These are phyloP conservation scores for Silurus asotus DNA, from an alignment of 2,113 vertebrate genomes.

Conservation along the genomic window DNA sequence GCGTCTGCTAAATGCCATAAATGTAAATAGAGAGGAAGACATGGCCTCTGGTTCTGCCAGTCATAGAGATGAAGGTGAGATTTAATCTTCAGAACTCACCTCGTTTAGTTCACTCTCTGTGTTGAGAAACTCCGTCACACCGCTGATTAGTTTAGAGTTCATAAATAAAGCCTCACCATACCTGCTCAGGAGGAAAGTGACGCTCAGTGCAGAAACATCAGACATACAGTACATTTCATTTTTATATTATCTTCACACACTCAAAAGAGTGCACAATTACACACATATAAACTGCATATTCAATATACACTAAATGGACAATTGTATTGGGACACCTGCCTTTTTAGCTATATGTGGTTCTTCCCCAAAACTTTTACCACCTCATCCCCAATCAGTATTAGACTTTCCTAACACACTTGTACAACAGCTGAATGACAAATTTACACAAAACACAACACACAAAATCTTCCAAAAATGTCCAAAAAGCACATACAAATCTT, in stretches of 20 bases:
- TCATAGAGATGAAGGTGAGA: background rate
- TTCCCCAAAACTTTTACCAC: too few species aligned
- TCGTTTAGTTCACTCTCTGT: conserved; percentile 88
- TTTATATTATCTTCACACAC: background rate
- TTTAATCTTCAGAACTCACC: conserved; percentile 73
- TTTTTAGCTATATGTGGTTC: too few species aligned
- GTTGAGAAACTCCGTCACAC: conserved; percentile 97
- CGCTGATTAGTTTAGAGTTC: conserved; percentile 95
- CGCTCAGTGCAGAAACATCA: conserved; percentile 13
- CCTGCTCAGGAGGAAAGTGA: conserved; percentile 66
- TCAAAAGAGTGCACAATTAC: background rate
- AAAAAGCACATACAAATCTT: too few species aligned
- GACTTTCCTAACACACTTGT: too few species aligned
- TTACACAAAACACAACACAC: too few species aligned
- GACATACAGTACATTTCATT: conserved; percentile 17
- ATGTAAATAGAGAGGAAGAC: background rate
- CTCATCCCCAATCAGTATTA: too few species aligned
- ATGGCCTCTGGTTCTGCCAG: background rate
- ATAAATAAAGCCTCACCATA: conserved; percentile 98
- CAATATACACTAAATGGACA: too few species aligned
- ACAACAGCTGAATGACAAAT: too few species aligned
- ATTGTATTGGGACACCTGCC: too few species aligned
- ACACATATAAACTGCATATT: too few species aligned
- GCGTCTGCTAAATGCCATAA: too few species aligned
- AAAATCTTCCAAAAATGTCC: too few species aligned